phyloP scores from a whole-genome alignment of 2,113 vertebrate genomes.

The Coturnix japonica region DNA sequence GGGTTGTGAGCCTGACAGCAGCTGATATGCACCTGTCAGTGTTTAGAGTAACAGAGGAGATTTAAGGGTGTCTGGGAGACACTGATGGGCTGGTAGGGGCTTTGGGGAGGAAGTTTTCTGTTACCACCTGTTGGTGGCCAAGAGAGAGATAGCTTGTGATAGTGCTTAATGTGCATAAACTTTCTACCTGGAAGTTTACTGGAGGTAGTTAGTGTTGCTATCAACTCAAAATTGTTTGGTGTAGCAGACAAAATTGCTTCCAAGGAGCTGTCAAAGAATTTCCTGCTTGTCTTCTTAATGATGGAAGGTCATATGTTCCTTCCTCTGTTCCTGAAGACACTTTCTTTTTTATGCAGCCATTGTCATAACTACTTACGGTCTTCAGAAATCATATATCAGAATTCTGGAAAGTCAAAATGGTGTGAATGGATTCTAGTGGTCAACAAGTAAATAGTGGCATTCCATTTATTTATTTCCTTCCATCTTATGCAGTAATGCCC shows the following conservation, averaged over 20 bases:
- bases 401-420: background rate
- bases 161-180: background rate
- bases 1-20: background rate
- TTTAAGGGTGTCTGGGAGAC: background rate
- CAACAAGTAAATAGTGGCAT: background rate
- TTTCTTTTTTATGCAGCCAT: background rate
- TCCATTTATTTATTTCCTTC: background rate
- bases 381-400: background rate
- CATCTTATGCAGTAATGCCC: too few relatives aligned
- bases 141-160: background rate
- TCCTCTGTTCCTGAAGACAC: background rate
- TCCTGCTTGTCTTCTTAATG: background rate
- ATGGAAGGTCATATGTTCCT: too few relatives aligned
- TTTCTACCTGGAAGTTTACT: background rate
- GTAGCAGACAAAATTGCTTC: background rate
- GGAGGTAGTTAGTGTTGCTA: background rate
- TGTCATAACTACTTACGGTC: background rate
- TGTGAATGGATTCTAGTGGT: background rate
- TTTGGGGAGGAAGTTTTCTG: background rate
- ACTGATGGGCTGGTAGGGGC: background rate
- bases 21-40: background rate
- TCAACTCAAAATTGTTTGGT: background rate
- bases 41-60: background rate
- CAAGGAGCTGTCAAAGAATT: background rate
- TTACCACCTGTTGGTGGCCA: background rate